Conservation (phyloP, 2,888 invertebrate genomes). For the Drosophila meridiana region DNA sequence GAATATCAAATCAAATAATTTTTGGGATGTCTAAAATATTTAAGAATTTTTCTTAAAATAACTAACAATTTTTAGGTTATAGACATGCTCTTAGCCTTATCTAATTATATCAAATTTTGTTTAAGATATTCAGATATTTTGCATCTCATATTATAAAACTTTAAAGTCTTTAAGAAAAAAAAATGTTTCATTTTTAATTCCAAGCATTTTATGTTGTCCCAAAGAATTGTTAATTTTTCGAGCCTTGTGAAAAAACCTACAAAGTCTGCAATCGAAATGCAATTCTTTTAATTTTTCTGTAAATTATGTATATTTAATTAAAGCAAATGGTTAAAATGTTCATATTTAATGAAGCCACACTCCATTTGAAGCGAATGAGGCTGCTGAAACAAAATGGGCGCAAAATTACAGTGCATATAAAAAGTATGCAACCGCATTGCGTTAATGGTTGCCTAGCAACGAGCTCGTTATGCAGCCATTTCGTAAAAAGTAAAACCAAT, state of each 20-base stretch:
- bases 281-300: neutral
- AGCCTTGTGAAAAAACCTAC: neutral
- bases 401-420: slow-evolving; percentile 36
- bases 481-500: slow-evolving; percentile 64
- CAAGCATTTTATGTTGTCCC: neutral
- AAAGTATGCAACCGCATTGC: slow-evolving; percentile 45
- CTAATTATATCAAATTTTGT: neutral
- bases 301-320: slow-evolving; percentile 64
- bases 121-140: neutral
- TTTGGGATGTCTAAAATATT: neutral
- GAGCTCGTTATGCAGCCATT: slow-evolving; percentile 46
- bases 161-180: neutral
- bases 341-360: slow-evolving; percentile 76
- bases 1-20: neutral
- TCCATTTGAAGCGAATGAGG: slow-evolving; percentile 53
- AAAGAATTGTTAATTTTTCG: neutral
- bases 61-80: too few species aligned
- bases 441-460: slow-evolving; percentile 69
- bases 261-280: neutral
- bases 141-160: neutral
- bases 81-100: neutral
- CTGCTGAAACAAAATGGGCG: slow-evolving; percentile 11
- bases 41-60: too few species aligned
- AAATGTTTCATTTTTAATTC: neutral
- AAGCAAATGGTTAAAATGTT: slow-evolving; percentile 68